Evolutionary conservation across 2,888 invertebrate species (phyloP).

Genomic region (Enchytraeus crypticus): DNA sequence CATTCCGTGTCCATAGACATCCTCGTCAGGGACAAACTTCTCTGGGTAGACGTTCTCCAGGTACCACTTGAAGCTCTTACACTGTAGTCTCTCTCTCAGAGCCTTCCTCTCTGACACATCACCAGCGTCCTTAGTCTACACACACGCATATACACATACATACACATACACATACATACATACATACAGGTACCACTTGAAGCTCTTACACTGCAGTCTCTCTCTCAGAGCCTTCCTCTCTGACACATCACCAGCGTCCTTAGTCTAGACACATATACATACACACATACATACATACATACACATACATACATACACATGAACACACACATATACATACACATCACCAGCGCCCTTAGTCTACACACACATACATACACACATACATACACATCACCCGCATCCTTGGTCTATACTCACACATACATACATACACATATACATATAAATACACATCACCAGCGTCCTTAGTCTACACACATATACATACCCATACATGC

Average conservation of each 20-base stretch:
- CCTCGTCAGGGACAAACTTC: slow-evolving; percentile 77
- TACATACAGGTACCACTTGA: slow-evolving; percentile 71
- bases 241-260: slow-evolving; percentile 64
- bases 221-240: slow-evolving; percentile 69
- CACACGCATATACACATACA: not conserved
- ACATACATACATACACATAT: not conserved
- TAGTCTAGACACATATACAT: no score
- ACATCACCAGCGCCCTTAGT: no score
- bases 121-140: slow-evolving; percentile 52
- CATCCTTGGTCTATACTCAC: slow-evolving; percentile 29
- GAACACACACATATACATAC: no score
- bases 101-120: slow-evolving; percentile 70
- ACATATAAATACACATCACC: slow-evolving; percentile 60
- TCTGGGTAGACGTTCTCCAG: slow-evolving; percentile 75
- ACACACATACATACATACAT: no score
- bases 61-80: slow-evolving; percentile 84
- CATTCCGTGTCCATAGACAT: slow-evolving; percentile 64
- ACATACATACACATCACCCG: slow-evolving; percentile 70
- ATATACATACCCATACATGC: no score
- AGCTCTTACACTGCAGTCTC: slow-evolving; percentile 72
- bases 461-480: slow-evolving; percentile 49
- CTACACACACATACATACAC: no score
- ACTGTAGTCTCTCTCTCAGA: slow-evolving; percentile 69
- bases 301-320: no score
- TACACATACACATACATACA: not conserved